Conservation (phyloP, 2,888 invertebrate genomes). For the Craniophora ligustri region DNA sequence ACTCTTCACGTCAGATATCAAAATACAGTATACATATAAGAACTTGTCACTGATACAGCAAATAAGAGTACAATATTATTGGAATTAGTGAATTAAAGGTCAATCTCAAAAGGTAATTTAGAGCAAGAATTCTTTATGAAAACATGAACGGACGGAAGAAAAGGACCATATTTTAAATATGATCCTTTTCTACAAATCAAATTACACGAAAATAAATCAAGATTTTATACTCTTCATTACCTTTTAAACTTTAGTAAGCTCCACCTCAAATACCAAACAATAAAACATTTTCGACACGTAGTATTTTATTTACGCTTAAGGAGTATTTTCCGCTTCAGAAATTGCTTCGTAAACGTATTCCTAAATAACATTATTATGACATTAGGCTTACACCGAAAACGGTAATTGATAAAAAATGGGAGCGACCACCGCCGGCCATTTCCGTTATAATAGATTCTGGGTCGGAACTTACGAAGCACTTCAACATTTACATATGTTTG, state of each 20-base stretch:
- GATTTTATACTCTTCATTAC: slow-evolving; percentile 11
- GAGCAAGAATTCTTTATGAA: too few relatives aligned
- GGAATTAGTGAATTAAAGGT: too few relatives aligned
- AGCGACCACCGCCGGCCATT: slow-evolving; percentile 39
- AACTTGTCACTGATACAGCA: background rate
- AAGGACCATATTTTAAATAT: too few relatives aligned
- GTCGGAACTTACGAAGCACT: slow-evolving; percentile 55
- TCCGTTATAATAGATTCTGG: slow-evolving; percentile 57
- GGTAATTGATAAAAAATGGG: slow-evolving; percentile 61
- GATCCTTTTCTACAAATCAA: background rate
- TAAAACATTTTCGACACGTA: background rate
- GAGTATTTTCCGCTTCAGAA: slow-evolving; percentile 15
- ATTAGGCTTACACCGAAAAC: slow-evolving; percentile 52
- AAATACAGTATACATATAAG: background rate
- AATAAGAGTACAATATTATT: background rate
- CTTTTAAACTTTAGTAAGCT: slow-evolving; percentile 3
- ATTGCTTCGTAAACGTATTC: slow-evolving; percentile 18
- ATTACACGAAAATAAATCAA: slow-evolving; percentile 9
- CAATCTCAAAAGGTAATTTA: too few relatives aligned
- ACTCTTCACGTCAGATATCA: slow-evolving; percentile 18
- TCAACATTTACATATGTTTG: slow-evolving; percentile 59
- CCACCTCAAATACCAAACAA: slow-evolving; percentile 13
- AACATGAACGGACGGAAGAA: too few relatives aligned
- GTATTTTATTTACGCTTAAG: slow-evolving; percentile 19
- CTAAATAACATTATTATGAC: slow-evolving; percentile 38